Evolutionary conservation across 2,113 vertebrate genomes (phyloP), one percentile per base, ranked within the genome.

Genomic region (Aspidoscelis tigris): DNA sequence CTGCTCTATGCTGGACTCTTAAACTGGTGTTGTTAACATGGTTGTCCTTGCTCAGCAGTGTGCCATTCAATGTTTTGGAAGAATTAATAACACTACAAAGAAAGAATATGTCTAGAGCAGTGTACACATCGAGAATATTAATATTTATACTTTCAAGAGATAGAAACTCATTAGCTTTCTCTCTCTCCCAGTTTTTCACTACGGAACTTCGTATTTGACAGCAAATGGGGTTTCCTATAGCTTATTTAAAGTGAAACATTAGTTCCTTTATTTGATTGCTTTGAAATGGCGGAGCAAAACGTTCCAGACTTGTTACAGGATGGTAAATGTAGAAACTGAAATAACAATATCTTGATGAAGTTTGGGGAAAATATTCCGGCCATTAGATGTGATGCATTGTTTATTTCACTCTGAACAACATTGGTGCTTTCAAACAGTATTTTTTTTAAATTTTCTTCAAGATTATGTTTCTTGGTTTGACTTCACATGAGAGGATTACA

Each of bases 391-490:
- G 24, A 78, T 61, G 6, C 33, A 18, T 74, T 10, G 0, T 84
- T 7, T 68, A 82, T 5, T 0, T 21, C 55, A 39, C 6, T 33
- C 11, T 73, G n/a, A 50, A 68, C 73, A 79, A 68, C 26, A 43
- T 50, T 74, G 74, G 72, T 55, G 61, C 12, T 43, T 0, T 44
- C 3, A 41, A 78, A 78, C 33, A 33, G 33, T 33, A 33, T 33
- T 33, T 33, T 33, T 5, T 0, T 0, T 14, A 65, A 24, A 53
- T 70, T 58, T 68, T 76, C 68, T 81, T 44, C 7, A 41, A 99
- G 98, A 96, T 98, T 91, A 93, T 93, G 0, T 97, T 97, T 90
- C 95, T 98, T 66, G 98, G 98, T 26, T 92, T 99, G 92, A 99
- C 98, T 16, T 97, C 97, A 0, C 94, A 97, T n/a, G 98, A 99